Evolutionary conservation across 2,113 vertebrate species (phyloP), one percentile per base, ranked within the genome.

Genomic region (Myotis lucifugus): DNA sequence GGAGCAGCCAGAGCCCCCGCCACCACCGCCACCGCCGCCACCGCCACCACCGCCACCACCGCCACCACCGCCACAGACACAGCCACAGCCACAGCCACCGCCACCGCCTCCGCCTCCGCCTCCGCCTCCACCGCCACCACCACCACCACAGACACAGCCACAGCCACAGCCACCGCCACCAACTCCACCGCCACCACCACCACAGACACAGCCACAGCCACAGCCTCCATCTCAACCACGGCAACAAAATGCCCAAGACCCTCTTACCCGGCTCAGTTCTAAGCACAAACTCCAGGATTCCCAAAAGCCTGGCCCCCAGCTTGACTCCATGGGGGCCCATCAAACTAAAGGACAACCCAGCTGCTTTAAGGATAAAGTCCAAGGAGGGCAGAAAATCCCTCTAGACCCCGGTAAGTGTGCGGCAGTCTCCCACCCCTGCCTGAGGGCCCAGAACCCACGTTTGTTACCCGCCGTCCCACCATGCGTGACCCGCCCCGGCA

Each of bases 221-320:
- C 59, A 40, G 59, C n/a, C n/a, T 5, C 56, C 48, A 2, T 21
- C 40, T 8, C 89, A 42, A 73, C 40, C 64, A 34, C 67, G 13
- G 21, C 70, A 73, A 40, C 67, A 40, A 69, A 67, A n/a, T 0
- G 66, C 46, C 15, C 86, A 54, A 27, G 89, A 25, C 23, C 10
- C 15, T 67, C 27, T 40, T 14, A 14, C 27, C 50, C 82, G 70
- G 78, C 6, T 32, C 29, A 46, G 76, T 40, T 6, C 17, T 32
- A 46, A 21, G 56, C 5, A 9, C 0, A 0, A 13, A 19, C 52
- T 17, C 21, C 87, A 81, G 48, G 91, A 67, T 32, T 17, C 92
- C 19, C 79, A 37, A 64, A 87, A 13, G 25, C 88, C 69, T 48
- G 81, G 70, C n/a, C 78, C 70, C 15, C 90, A 92, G 54, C 85